These are phyloP conservation scores for Pseudopodoces humilis DNA, from an alignment of 2,113 vertebrate species.

Conservation along the genomic window DNA sequence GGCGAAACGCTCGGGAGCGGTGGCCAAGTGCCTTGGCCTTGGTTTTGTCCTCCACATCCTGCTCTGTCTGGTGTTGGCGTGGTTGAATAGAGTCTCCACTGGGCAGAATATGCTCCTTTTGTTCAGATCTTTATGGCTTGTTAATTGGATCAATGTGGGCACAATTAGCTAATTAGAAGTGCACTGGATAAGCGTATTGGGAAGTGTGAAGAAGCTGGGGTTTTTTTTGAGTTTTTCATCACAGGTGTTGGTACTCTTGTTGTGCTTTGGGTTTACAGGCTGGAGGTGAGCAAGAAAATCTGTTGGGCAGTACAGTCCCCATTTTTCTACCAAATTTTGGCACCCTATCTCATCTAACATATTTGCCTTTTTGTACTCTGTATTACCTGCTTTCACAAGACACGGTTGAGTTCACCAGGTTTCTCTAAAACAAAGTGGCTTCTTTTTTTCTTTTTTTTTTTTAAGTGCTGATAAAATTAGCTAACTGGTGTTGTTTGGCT, in stretches of 20 bases:
- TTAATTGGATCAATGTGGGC: slow-evolving; percentile 49
- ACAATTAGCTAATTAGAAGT: slow-evolving; percentile 49
- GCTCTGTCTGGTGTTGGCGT: background rate
- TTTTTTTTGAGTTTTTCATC: background rate
- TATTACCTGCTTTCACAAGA: background rate
- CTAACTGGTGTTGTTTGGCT: slow-evolving; percentile 42
- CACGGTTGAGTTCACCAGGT: background rate
- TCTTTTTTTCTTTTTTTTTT: background rate
- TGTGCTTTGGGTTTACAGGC: background rate
- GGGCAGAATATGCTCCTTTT: slow-evolving; percentile 10
- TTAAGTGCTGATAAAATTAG: slow-evolving; percentile 37
- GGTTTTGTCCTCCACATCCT: background rate
- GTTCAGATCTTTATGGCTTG: background rate
- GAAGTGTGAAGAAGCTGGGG: background rate
- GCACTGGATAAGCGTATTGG: background rate
- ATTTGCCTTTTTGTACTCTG: background rate
- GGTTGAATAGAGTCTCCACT: slow-evolving; percentile 4
- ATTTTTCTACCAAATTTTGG: background rate
- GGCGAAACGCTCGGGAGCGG: background rate
- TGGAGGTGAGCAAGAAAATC: background rate
- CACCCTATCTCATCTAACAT: background rate
- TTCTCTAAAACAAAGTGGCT: slow-evolving; percentile 18
- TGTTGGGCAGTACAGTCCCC: background rate
- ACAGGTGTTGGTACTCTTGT: background rate
- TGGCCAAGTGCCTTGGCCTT: background rate